These are phyloP conservation scores for Eumerus sabulonum DNA, from an alignment of 2,888 invertebrate genomes.

Conservation along the genomic window DNA sequence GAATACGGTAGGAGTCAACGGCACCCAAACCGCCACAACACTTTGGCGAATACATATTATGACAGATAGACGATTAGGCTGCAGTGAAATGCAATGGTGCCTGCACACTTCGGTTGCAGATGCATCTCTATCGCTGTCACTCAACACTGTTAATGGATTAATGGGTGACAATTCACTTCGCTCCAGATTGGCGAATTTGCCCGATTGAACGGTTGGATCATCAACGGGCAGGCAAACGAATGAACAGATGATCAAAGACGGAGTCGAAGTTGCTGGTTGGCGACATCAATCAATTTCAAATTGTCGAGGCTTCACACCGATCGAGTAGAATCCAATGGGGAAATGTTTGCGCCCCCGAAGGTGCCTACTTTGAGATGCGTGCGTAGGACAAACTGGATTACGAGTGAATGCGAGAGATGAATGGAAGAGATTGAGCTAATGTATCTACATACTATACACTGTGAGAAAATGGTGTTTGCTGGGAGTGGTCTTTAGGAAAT, in stretches of 20 bases:
- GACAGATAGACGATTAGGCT: conserved; percentile 41
- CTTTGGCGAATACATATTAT: conserved; percentile 7
- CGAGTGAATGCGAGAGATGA: neutral
- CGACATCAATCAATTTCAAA: conserved; percentile 21
- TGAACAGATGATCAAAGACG: neutral
- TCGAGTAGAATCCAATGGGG: too few relatives aligned
- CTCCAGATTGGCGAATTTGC: neutral
- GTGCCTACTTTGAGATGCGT: conserved; percentile 1
- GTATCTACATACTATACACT: too few relatives aligned
- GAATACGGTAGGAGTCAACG: conserved; percentile 35
- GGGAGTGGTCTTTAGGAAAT: too few relatives aligned
- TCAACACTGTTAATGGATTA: conserved; percentile 29
- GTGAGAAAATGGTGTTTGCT: too few relatives aligned
- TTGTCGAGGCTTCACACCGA: neutral
- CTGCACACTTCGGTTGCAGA: too few relatives aligned
- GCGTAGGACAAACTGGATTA: conserved; percentile 32
- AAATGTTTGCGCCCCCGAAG: conserved; percentile 4
- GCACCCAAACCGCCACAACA: conserved; percentile 8
- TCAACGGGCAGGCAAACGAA: neutral
- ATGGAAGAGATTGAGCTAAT: too few relatives aligned
- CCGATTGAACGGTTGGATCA: too few relatives aligned
- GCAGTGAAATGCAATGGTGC: conserved; percentile 3
- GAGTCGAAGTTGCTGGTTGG: conserved; percentile 5
- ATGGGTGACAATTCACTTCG: conserved; percentile 30
- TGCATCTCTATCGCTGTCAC: neutral